Evolutionary conservation across 2,888 invertebrate species (phyloP).

Genomic region (Polyommatus iphigenia): DNA sequence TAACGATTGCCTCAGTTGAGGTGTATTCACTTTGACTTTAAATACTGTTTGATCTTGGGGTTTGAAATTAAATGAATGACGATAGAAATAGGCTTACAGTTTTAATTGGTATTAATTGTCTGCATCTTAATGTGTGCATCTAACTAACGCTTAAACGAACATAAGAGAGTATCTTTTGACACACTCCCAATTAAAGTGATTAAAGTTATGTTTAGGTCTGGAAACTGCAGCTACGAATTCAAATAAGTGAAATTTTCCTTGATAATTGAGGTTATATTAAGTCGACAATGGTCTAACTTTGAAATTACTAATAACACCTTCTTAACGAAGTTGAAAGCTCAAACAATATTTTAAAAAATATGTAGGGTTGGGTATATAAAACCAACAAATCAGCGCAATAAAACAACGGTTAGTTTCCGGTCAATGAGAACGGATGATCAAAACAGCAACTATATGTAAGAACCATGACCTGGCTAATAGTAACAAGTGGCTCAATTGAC

Average conservation of each 20-base stretch:
- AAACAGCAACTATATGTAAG: conserved; percentile 28
- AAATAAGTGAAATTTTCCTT: background rate
- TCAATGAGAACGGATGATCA: conserved; percentile 18
- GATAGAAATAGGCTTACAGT: background rate
- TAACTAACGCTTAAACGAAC: background rate
- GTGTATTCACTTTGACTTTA: background rate
- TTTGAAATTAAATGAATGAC: background rate
- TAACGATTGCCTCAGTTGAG: conserved; percentile 6
- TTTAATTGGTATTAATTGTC: background rate
- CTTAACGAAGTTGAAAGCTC: background rate
- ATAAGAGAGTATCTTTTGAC: background rate
- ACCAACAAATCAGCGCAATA: background rate
- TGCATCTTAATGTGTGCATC: background rate
- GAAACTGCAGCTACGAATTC: background rate
- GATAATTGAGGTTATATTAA: background rate
- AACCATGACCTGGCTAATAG: conserved; percentile 60
- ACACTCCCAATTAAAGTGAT: background rate
- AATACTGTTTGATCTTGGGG: background rate
- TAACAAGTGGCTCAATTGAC: conserved; percentile 54
- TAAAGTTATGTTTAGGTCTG: background rate
- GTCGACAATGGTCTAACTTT: background rate
- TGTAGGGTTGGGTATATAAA: background rate
- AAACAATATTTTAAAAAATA: background rate
- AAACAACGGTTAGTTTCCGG: background rate
- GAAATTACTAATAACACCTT: background rate